A percentile compares a stretch with the other conserved stretches of the same genome.
These are phyloP conservation scores for Spondyliosoma cantharus DNA, from an alignment of 2,797 vertebrate species.

Conservation along the genomic window DNA sequence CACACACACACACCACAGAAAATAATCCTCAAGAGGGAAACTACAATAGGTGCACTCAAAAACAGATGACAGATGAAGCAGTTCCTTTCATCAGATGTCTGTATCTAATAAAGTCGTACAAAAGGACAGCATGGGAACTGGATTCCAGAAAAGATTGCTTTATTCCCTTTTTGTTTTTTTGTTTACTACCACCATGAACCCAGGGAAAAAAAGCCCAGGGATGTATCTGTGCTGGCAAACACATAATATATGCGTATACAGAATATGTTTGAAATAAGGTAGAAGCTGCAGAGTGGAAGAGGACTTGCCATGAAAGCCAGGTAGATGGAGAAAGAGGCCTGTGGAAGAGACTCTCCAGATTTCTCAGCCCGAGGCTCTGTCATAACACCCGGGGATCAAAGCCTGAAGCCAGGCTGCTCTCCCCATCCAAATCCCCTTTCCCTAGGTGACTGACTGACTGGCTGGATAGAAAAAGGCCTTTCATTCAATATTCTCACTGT, in stretches of 20 bases:
- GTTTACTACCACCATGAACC: slow-evolving; percentile 33
- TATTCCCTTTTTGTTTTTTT: slow-evolving; percentile 4
- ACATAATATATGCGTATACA: slow-evolving; percentile 20
- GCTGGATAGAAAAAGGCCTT: slow-evolving; percentile 74
- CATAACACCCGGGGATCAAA: slow-evolving; percentile 86
- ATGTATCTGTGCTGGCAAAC: slow-evolving; percentile 33
- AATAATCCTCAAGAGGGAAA: slow-evolving; percentile 4
- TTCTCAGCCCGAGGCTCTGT: slow-evolving; percentile 83
- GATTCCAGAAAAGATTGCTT: slow-evolving; percentile 50
- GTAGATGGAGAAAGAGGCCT: slow-evolving; percentile 64
- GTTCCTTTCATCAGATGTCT: slow-evolving; percentile 39
- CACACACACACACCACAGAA: background rate
- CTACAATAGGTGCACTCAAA: slow-evolving; percentile 11
- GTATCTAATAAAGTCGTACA: slow-evolving; percentile 41
- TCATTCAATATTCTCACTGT: slow-evolving; percentile 87
- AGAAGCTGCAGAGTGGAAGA: slow-evolving; percentile 57
- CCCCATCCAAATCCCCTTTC: slow-evolving; percentile 72
- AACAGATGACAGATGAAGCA: slow-evolving; percentile 38
- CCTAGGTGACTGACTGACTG: slow-evolving; percentile 72
- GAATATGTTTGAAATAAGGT: slow-evolving; percentile 61
- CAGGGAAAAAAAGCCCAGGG: background rate
- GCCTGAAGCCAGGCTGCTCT: slow-evolving; percentile 76
- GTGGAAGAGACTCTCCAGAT: slow-evolving; percentile 74
- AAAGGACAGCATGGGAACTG: slow-evolving; percentile 50
- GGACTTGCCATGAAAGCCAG: slow-evolving; percentile 58